Percentiles rank a stretch among this genome's conserved stretches.
Evolutionary conservation across 2,888 invertebrate species (phyloP).

Genomic region (Glyphotaelius pellucidus): DNA sequence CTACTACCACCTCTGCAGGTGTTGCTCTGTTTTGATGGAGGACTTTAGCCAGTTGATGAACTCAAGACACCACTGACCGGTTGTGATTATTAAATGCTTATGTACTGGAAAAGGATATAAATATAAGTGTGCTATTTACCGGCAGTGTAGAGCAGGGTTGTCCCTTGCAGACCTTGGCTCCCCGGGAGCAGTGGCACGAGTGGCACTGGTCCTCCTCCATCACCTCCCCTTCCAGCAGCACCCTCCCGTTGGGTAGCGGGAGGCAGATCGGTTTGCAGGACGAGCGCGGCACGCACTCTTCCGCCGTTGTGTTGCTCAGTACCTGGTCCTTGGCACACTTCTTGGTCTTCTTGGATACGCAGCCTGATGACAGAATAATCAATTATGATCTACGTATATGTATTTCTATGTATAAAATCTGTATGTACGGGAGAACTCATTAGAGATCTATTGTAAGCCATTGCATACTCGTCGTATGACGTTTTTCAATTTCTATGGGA

Average conservation of each 20-base stretch:
- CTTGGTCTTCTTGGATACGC: conserved; percentile 82
- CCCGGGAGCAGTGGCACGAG: conserved; percentile 86
- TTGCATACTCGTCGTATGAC: background rate
- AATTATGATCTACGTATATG: background rate
- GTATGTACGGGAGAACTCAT: too few species aligned
- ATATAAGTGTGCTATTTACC: conserved; percentile 11
- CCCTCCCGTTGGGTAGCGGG: conserved; percentile 79
- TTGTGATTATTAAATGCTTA: background rate
- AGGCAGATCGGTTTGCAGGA: conserved; percentile 85
- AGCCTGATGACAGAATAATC: conserved; percentile 75
- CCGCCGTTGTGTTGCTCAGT: conserved; percentile 82
- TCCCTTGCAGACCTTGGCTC: conserved; percentile 83
- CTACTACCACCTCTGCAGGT: too few species aligned
- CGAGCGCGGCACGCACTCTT: conserved; percentile 85
- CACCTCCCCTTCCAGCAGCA: conserved; percentile 87
- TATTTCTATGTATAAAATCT: too few species aligned
- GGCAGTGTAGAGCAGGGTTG: conserved; percentile 79
- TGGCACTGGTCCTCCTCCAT: conserved; percentile 88
- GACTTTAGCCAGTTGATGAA: too few species aligned
- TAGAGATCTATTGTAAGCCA: too few species aligned
- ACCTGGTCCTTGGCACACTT: conserved; percentile 86
- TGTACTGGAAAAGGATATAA: background rate
- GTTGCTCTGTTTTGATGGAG: too few species aligned
- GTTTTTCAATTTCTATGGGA: too few species aligned
- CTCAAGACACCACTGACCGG: too few species aligned